Evolutionary conservation across 2,113 vertebrate genomes (phyloP).

Genomic region (Pygoscelis antarcticus): DNA sequence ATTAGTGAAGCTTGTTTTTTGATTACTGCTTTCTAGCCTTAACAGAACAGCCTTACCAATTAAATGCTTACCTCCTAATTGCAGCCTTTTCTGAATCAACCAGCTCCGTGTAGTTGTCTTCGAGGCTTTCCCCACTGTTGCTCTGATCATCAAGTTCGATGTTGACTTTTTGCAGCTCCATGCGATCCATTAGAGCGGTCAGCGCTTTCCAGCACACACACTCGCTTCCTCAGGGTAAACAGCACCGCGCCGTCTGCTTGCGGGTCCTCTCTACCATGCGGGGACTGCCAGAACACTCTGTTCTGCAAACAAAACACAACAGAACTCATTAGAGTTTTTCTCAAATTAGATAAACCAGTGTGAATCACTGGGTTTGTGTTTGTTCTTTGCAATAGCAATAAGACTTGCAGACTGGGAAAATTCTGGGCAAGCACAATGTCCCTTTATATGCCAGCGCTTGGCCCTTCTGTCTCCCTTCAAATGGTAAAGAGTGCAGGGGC

Average conservation of each 20-base stretch:
- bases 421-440: not conserved
- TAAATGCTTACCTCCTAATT: conserved; percentile 81
- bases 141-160: conserved; percentile 85
- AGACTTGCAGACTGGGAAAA: conserved; percentile 17
- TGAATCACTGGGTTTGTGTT: conserved; percentile 13
- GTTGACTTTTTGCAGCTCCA: conserved; percentile 91
- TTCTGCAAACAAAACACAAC: conserved; percentile 75
- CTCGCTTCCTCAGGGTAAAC: conserved; percentile 71
- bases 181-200: conserved; percentile 81
- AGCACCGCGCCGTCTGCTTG: conserved; percentile 43
- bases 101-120: conserved; percentile 78
- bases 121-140: conserved; percentile 84
- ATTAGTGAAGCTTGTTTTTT: not conserved
- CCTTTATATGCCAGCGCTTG: not conserved
- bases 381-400: conserved; percentile 19
- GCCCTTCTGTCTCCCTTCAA: not conserved
- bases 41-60: not conserved
- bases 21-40: not conserved
- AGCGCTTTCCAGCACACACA: conserved; percentile 63
- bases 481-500: not conserved
- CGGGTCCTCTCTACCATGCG: conserved; percentile 28
- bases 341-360: conserved; percentile 57
- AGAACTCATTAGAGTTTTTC: conserved; percentile 53
- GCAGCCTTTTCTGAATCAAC: conserved; percentile 82
- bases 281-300: conserved; percentile 66